Evolutionary conservation across 1,140 invertebrate genomes (phyloP), one percentile per base, ranked within the genome.

Genomic region (Hydropsyche tenuis): DNA sequence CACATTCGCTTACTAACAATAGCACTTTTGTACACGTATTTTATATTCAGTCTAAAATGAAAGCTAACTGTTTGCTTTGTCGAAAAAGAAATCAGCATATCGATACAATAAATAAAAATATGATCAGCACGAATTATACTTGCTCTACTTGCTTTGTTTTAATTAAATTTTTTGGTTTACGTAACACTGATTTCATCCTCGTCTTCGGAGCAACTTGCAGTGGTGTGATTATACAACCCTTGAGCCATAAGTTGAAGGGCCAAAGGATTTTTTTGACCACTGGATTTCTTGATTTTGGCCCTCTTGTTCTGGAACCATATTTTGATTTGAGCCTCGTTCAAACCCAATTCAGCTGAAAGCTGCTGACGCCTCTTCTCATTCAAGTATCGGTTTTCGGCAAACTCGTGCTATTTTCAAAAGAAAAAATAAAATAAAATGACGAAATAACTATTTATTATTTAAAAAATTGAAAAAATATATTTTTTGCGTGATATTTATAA

Each of bases 281-380:
- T 90, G 1, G 93, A 87, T 81, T 97, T 97, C 87, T 98, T 98
- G 80, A 97, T 93, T 84, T 98, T 98, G 69, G 96, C 96, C 68
- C 96, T 83, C 83, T 97, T 97, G 83, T 98, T 98, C 84, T 98
- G 94, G 82, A 97, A 96, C 91, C 92, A 94, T 78, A 98, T 98
- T 85, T 98, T 98, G 80, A 98, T 97, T 82, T 98, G 96, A 0
- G 94, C 93, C 82, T 98, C 96, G 83, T 97, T 96, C 11, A 98
- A 84, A 16, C 91, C 91, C 25, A 98, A 85, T 79, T 97, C 94
- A 14, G 89, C 85, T 20, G 96, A 94, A 51, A 98, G 86, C 76
- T 94, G 90, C 82, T 95, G 94, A 74, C 96, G 86, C 74, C 96
- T 86, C 78, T 92, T 90, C 80, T 98, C 96, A 0, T 93, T 97